A percentile compares a stretch with the other conserved stretches of the same genome.
Conservation (phyloP, 2,888 invertebrate genomes). For the Dynastes grantii region DNA sequence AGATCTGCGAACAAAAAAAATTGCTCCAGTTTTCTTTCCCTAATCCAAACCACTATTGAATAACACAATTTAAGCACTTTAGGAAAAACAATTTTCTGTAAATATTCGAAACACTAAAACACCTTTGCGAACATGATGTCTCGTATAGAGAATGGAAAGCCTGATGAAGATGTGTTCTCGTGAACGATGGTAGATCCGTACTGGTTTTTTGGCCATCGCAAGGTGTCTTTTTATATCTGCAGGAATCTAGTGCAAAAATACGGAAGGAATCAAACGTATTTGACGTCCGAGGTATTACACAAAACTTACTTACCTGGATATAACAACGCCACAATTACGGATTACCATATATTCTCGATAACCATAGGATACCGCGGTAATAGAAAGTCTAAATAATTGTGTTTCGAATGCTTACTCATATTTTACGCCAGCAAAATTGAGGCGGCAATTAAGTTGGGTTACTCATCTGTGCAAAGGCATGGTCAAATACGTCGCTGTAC, state of each 20-base stretch:
- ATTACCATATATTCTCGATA: conserved; percentile 25
- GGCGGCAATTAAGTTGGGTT: conserved; percentile 29
- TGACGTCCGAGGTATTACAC: conserved; percentile 27
- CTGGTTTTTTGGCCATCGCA: conserved; percentile 20
- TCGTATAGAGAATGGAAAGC: not conserved
- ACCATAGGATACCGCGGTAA: not conserved
- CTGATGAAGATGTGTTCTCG: not conserved
- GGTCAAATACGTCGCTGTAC: conserved; percentile 7
- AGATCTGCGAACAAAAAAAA: conserved; percentile 24
- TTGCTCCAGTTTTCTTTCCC: not conserved
- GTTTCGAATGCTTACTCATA: conserved; percentile 18
- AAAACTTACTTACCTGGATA: conserved; percentile 2
- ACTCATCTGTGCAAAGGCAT: conserved; percentile 35
- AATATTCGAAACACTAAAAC: not conserved
- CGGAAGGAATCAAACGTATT: conserved; percentile 32
- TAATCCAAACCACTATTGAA: too few relatives aligned
- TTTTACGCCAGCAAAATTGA: conserved; percentile 10
- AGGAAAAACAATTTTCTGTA: not conserved
- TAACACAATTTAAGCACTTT: not conserved
- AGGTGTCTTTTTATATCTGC: conserved; percentile 21
- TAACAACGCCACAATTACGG: not conserved
- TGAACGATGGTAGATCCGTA: not conserved
- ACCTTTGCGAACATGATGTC: conserved; percentile 37
- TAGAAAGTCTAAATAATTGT: conserved; percentile 45
- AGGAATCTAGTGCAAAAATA: not conserved